These are phyloP conservation scores for Drosophila nigromelanica DNA, from an alignment of 1,140 invertebrate species.

Conservation along the genomic window DNA sequence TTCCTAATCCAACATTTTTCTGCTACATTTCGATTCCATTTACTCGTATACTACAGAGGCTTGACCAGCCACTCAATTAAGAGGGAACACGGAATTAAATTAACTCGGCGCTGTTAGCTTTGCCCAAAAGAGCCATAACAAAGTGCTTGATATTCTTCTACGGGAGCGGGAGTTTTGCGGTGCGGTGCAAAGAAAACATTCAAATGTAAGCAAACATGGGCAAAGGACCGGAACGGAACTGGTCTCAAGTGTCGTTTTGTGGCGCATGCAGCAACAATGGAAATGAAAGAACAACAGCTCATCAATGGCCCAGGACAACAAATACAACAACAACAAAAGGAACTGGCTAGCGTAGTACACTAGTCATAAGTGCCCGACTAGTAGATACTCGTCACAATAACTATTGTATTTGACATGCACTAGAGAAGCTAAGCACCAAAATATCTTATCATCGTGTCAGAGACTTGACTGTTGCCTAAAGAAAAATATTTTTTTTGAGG, in stretches of 20 bases:
- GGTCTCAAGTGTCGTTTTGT: constrained; percentile 63
- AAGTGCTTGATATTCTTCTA: constrained; percentile 18
- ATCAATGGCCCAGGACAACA: constrained; percentile 64
- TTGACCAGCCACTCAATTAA: constrained; percentile 72
- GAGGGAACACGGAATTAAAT: constrained; percentile 71
- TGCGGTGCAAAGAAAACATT: constrained; percentile 62
- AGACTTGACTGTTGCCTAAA: too few species aligned
- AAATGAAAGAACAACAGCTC: constrained; percentile 72
- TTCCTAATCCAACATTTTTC: constrained; percentile 10
- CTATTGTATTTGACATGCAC: background rate
- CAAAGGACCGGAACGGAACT: constrained; percentile 25
- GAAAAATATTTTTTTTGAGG: too few species aligned
- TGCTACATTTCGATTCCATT: constrained; percentile 63
- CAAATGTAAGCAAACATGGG: constrained; percentile 60
- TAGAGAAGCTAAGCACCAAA: background rate
- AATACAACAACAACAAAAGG: background rate
- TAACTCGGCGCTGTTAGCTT: constrained; percentile 51
- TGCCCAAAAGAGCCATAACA: constrained; percentile 72
- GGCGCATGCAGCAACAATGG: constrained; percentile 39
- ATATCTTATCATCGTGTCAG: too few species aligned
- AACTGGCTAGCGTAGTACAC: background rate
- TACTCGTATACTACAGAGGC: constrained; percentile 22
- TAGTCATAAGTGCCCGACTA: background rate
- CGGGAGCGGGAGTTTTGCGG: constrained; percentile 5
- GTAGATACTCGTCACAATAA: background rate